Conservation (phyloP, 37 sponge, comb jelly and placozoan species). For the Ianthella basta region DNA sequence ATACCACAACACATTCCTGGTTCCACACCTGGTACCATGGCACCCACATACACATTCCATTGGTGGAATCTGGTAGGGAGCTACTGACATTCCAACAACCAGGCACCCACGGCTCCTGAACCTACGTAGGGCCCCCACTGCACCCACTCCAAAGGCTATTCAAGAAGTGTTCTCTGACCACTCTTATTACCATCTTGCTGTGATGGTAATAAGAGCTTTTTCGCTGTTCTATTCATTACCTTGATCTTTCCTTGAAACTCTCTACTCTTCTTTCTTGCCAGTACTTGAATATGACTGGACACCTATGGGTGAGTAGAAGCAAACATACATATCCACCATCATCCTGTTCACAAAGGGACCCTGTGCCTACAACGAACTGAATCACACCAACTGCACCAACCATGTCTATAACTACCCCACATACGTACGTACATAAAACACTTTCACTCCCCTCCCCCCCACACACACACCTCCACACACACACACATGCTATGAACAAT, state of each 20-base stretch:
- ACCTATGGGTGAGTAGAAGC: constrained; percentile 61
- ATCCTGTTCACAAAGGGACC: no score
- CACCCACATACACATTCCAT: constrained; percentile 23
- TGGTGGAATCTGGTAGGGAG: neutral
- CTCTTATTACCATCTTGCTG: no score
- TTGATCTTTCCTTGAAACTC: constrained; percentile 96
- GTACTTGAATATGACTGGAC: constrained; percentile 98
- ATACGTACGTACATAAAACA: no score
- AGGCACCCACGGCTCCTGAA: neutral
- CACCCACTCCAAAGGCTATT: neutral
- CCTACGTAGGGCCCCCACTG: neutral
- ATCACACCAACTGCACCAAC: no score
- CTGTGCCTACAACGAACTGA: no score
- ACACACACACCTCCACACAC: neutral
- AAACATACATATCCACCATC: neutral
- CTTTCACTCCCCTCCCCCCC: neutral
- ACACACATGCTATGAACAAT: no score
- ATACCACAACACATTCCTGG: constrained; percentile 24
- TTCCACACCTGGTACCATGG: neutral
- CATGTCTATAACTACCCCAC: no score
- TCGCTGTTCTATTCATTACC: constrained; percentile 47
- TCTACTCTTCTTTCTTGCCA: constrained; percentile 93
- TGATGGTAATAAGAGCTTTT: no score
- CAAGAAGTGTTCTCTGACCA: no score
- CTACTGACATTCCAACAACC: no score